Conservation (phyloP, 2,113 vertebrate genomes). For the Anarhynchus alexandrinus region DNA sequence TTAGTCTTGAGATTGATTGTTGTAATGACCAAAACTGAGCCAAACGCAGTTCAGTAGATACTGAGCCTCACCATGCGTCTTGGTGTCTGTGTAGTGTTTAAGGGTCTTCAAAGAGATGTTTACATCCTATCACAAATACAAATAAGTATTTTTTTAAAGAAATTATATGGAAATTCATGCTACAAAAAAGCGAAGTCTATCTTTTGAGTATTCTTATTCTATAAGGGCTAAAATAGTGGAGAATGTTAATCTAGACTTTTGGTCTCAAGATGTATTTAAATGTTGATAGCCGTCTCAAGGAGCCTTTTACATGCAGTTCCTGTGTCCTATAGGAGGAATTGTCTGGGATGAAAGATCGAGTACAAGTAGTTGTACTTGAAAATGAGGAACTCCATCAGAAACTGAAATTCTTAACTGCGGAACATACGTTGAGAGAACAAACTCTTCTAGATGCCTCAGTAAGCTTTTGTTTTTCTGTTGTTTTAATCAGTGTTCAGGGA, state of each 20-base stretch:
- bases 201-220: background rate
- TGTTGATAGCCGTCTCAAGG: background rate
- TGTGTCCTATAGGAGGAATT: slow-evolving; percentile 83
- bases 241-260: background rate
- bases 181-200: background rate
- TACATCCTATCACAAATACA: background rate
- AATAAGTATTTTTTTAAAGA: background rate
- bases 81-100: background rate
- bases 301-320: background rate
- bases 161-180: background rate
- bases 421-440: slow-evolving; percentile 76
- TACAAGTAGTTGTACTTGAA: slow-evolving; percentile 84
- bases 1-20: background rate
- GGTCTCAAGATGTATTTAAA: background rate
- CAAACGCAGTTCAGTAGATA: background rate
- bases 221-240: background rate
- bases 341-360: slow-evolving; percentile 79
- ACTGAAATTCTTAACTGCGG: slow-evolving; percentile 74
- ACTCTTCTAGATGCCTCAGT: slow-evolving; percentile 74
- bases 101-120: background rate
- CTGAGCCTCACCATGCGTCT: background rate
- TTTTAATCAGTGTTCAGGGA: background rate
- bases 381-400: slow-evolving; percentile 84
- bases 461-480: slow-evolving; percentile 12
- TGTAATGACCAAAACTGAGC: background rate